phyloP scores from a whole-genome alignment of 2,888 invertebrate species.

The Apoda limacodes region DNA sequence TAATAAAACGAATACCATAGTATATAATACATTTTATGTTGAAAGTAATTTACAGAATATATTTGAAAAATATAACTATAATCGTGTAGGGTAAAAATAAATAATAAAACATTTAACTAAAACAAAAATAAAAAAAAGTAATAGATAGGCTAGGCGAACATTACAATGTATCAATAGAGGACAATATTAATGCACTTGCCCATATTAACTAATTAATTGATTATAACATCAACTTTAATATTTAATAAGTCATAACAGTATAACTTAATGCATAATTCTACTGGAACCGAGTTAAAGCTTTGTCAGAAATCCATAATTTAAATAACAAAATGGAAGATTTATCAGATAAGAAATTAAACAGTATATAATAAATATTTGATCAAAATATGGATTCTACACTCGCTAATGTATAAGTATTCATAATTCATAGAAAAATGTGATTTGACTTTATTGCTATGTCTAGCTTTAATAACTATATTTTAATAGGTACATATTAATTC shows the following conservation, averaged over 20 bases:
- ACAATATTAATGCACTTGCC: constrained; percentile 69
- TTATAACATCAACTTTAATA: constrained; percentile 68
- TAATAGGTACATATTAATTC: no score
- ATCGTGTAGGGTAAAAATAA: constrained; percentile 48
- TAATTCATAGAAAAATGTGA: no score
- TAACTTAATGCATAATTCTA: constrained; percentile 67
- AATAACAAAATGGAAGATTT: constrained; percentile 66
- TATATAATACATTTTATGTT: constrained; percentile 38
- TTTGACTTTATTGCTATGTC: no score
- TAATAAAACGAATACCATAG: constrained; percentile 22
- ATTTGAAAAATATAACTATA: not conserved
- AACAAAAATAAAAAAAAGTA: constrained; percentile 61
- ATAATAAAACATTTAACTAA: constrained; percentile 69
- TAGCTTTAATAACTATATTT: no score
- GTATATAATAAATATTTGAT: constrained; percentile 70
- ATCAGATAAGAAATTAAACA: constrained; percentile 63
- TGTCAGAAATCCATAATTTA: constrained; percentile 67
- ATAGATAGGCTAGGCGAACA: constrained; percentile 63
- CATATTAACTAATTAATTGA: constrained; percentile 56
- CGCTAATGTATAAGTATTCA: no score
- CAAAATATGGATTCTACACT: constrained; percentile 56
- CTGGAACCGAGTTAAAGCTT: constrained; percentile 71
- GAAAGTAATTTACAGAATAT: no score
- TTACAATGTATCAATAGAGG: constrained; percentile 60
- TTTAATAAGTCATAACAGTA: constrained; percentile 63